phyloP scores from a whole-genome alignment of 2,888 invertebrate genomes.

The Torymus texanus region DNA sequence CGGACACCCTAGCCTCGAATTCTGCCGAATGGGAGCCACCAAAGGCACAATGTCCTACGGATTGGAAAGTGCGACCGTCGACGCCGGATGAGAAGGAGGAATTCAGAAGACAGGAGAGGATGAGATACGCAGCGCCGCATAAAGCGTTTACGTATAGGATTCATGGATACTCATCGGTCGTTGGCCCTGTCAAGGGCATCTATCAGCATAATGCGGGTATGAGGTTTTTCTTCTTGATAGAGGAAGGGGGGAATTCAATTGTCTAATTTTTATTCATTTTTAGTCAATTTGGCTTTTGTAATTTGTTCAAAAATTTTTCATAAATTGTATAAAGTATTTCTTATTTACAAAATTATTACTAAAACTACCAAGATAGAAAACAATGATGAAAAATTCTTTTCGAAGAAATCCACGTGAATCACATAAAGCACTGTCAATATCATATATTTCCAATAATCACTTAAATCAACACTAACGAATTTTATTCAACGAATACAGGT shows the following conservation, averaged over 20 bases:
- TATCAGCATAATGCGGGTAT: conserved; percentile 80
- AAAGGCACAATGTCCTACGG: conserved; percentile 82
- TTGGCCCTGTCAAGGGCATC: conserved; percentile 89
- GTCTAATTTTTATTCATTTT: too few relatives aligned
- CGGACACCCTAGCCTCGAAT: conserved; percentile 66
- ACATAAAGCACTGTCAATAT: too few relatives aligned
- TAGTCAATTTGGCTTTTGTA: too few relatives aligned
- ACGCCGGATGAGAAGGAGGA: conserved; percentile 85
- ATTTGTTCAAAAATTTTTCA: too few relatives aligned
- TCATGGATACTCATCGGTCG: conserved; percentile 90
- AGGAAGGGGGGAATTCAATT: too few relatives aligned
- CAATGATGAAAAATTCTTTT: too few relatives aligned
- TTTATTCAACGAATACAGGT: conserved; percentile 52
- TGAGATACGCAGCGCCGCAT: conserved; percentile 91
- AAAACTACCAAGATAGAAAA: too few relatives aligned
- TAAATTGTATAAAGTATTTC: too few relatives aligned
- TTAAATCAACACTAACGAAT: background rate
- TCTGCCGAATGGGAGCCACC: conserved; percentile 74
- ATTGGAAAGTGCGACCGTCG: conserved; percentile 89
- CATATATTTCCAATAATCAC: too few relatives aligned
- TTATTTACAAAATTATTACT: too few relatives aligned
- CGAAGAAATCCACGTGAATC: too few relatives aligned
- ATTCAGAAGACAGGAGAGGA: conserved; percentile 87
- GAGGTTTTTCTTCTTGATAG: conserved; percentile 22
- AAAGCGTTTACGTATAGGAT: conserved; percentile 93